These are phyloP conservation scores for Formica selysi DNA, from an alignment of 1,140 invertebrate species.

Conservation along the genomic window DNA sequence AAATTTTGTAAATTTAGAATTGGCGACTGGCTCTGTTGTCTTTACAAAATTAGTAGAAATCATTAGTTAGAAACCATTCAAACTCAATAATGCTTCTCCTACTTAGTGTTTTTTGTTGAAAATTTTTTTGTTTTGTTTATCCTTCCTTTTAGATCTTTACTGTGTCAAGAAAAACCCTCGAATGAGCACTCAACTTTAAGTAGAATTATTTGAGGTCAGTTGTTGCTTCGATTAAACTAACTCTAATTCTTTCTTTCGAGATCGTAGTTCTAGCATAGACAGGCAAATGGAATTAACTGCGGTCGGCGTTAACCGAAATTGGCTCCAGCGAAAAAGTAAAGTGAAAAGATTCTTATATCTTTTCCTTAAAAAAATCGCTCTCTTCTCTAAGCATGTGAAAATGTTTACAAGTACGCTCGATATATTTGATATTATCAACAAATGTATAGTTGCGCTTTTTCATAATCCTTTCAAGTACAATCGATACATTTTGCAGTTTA, in stretches of 20 bases:
- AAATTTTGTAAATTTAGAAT: neutral
- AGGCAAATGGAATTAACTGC: conserved; percentile 50
- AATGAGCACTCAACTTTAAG: conserved; percentile 37
- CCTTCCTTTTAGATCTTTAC: conserved; percentile 22
- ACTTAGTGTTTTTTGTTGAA: neutral
- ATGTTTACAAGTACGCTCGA: conserved; percentile 14
- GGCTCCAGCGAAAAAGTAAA: conserved; percentile 28
- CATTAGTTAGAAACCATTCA: too few relatives aligned
- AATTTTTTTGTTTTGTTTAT: neutral
- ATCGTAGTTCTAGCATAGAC: conserved; percentile 46
- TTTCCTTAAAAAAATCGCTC: conserved; percentile 20
- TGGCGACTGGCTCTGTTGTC: neutral
- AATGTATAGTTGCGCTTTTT: conserved; percentile 19
- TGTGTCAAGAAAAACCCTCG: neutral
- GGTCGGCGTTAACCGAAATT: conserved; percentile 51
- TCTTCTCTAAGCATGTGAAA: neutral
- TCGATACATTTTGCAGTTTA: conserved; percentile 10
- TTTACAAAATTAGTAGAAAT: too few relatives aligned
- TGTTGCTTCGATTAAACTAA: conserved; percentile 48
- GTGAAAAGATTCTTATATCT: neutral
- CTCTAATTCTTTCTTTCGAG: conserved; percentile 40
- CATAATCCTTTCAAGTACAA: conserved; percentile 41
- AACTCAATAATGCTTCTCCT: too few relatives aligned
- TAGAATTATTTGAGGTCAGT: conserved; percentile 42
- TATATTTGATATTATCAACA: conserved; percentile 36